Percentiles rank a stretch among this genome's conserved stretches.
Evolutionary conservation across 1,140 invertebrate species (phyloP).

Genomic region (Drosophila simulans): DNA sequence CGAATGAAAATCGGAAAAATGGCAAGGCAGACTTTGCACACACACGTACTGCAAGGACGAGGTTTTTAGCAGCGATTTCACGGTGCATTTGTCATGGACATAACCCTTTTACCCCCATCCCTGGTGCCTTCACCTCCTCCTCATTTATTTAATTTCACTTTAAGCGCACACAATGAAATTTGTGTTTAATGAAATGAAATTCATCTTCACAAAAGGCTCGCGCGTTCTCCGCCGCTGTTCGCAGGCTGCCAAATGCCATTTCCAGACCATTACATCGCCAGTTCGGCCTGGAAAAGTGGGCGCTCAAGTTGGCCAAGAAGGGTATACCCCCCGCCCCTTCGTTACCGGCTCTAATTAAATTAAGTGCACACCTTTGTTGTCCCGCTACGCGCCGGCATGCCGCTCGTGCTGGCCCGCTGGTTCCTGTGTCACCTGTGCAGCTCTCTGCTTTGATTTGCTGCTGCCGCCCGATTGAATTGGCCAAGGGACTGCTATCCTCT

Average conservation of each 20-base stretch:
- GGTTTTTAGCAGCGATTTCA: constrained; percentile 66
- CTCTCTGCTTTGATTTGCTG: constrained; percentile 31
- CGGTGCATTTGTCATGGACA: constrained; percentile 68
- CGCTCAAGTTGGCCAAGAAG: neutral
- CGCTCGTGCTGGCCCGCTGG: constrained; percentile 6
- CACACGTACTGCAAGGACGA: constrained; percentile 5
- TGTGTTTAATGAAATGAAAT: constrained; percentile 80
- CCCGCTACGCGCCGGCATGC: constrained; percentile 59
- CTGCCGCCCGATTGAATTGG: constrained; percentile 30
- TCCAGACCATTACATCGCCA: constrained; percentile 73
- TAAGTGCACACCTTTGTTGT: constrained; percentile 77
- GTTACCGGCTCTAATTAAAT: constrained; percentile 67
- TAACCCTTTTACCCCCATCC: constrained; percentile 8
- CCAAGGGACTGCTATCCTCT: constrained; percentile 12
- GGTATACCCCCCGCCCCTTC: neutral
- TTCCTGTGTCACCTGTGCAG: constrained; percentile 6
- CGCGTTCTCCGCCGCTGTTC: constrained; percentile 18
- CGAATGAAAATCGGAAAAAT: constrained; percentile 27
- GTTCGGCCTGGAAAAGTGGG: constrained; percentile 11
- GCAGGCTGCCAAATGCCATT: constrained; percentile 65
- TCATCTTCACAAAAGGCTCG: constrained; percentile 62
- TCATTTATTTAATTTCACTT: constrained; percentile 77
- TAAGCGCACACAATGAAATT: constrained; percentile 71
- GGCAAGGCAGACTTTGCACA: constrained; percentile 1
- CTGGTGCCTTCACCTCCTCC: neutral